Evolutionary conservation across 2,113 vertebrate species (phyloP), one percentile per base, ranked within the genome.

Genomic region (human): DNA sequence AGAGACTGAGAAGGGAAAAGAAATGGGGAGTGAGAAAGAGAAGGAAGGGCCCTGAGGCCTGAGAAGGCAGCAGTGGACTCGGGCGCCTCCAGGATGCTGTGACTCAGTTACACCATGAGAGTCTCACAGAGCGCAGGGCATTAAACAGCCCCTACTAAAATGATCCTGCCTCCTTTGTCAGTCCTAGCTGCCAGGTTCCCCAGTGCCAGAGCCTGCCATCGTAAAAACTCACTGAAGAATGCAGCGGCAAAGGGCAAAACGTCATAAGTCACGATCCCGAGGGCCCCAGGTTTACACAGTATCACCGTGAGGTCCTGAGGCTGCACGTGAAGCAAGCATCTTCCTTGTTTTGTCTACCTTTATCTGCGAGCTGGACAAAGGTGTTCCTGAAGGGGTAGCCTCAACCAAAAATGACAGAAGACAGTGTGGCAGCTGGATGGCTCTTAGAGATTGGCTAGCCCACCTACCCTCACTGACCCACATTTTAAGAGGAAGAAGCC

Each of bases 261-360:
- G 40, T n/a, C 70, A 23, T 35, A 32, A 30, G 87, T 22, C 68
- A 48, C 22, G 22, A 45, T 4, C 48, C 40, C 1, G 3, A 40
- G 25, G 23, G 78, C 68, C 32, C 0, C 27, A 6, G 11, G 40
- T 27, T 70, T 1, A 0, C 3, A 10, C 20, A 11, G 3, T 0
- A 16, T 32, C 16, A 50, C 20, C 0, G 0, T 8, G 17, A 59
- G 10, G 10, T 70, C 64, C 78, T 3, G 6, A 86, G 68, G 12
- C 6, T 12, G 35, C 25, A 3, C 3, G 30, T 1, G 27, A 35
- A 45, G 78, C 9, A 30, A 17, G 45, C 4, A 8, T 2, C 73
- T 48, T 64, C 79, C 52, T 45, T 30, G 43, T 20, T 22, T 11
- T 75, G 55, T 52, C 35, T n/a, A 1, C 48, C 35, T 50, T 66